These are phyloP conservation scores for Athalia cordata DNA, from an alignment of 2,888 invertebrate genomes.

Conservation along the genomic window DNA sequence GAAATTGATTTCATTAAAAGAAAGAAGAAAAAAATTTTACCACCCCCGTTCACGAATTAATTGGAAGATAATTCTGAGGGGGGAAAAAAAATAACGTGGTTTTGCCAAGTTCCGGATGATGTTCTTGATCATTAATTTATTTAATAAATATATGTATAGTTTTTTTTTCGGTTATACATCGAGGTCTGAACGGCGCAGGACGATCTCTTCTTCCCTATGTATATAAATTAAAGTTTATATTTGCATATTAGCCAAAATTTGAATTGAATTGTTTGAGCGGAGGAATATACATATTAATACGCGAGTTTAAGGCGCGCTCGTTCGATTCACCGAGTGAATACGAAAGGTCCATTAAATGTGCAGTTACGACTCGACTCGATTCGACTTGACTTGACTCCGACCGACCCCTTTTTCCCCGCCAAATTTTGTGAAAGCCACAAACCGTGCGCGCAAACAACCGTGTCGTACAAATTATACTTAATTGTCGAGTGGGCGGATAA, in stretches of 20 bases:
- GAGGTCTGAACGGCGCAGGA: too few species aligned
- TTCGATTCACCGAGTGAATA: neutral
- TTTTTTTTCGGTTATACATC: too few species aligned
- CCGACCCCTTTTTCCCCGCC: neutral
- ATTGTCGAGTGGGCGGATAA: slow-evolving; percentile 33
- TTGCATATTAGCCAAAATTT: slow-evolving; percentile 5
- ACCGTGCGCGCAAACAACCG: neutral
- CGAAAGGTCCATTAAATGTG: slow-evolving; percentile 22
- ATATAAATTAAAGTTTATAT: neutral
- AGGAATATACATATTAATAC: slow-evolving; percentile 12
- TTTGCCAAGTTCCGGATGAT: neutral
- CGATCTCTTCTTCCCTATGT: neutral
- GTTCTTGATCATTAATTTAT: too few species aligned
- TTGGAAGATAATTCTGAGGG: neutral
- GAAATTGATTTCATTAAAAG: neutral
- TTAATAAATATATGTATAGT: too few species aligned
- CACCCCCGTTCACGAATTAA: neutral
- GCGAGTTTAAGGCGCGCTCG: neutral
- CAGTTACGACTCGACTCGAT: neutral
- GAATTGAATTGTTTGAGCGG: neutral
- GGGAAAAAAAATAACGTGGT: neutral
- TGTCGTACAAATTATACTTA: slow-evolving; percentile 6
- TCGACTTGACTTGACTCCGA: too few species aligned
- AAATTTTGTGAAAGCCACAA: neutral
- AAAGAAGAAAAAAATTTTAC: neutral